Evolutionary conservation across 1,140 invertebrate species (phyloP), one percentile per base, ranked within the genome.

Genomic region (Antheraea pernyi): DNA sequence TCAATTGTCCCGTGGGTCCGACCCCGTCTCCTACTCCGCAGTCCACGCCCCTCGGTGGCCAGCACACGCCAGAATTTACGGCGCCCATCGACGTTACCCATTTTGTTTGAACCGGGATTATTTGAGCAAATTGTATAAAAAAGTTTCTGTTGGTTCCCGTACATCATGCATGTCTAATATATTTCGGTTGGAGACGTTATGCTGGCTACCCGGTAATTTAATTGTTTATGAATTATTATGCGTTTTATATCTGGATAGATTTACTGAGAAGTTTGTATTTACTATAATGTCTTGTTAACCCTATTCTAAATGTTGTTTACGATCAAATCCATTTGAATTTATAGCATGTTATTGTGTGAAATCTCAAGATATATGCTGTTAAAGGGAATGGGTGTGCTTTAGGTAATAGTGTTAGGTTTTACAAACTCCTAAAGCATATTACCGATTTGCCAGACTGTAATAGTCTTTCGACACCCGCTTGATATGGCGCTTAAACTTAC

Each of bases 101-200:
- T 63, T 63, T 63, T 63, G 61, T 63, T 63, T 63, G 46, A 53
- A 53, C 46, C 46, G 46, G 46, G 46, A 53, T 53, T 37, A 63
- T 63, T 63, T 63, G 61, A 63, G 37, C 61, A 63, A 63, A 63
- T 63, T 63, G 22, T 63, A 63, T 63, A 37, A 63, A 63, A 42
- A 61, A 63, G 7, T 63, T 63, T 36, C 16, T 36, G 6, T 53
- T 22, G 7, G 61, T 7, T 11, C 30, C 19, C 61, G 30, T 37
- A 63, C 30, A 63, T 63, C 11, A 37, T 63, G 61, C 61, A 37
- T 63, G 30, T 61, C 59, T 36, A 63, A 63, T 63, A 13, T 63
- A 37, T 53, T 53, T 53, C 10, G 46, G 46, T 16, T 2, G 46
- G 16, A 53, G 46, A 13, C 46, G 13, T 53, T 53, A 53, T n/a